Evolutionary conservation across 2,113 vertebrate genomes (phyloP).

Genomic region (Danio rerio): DNA sequence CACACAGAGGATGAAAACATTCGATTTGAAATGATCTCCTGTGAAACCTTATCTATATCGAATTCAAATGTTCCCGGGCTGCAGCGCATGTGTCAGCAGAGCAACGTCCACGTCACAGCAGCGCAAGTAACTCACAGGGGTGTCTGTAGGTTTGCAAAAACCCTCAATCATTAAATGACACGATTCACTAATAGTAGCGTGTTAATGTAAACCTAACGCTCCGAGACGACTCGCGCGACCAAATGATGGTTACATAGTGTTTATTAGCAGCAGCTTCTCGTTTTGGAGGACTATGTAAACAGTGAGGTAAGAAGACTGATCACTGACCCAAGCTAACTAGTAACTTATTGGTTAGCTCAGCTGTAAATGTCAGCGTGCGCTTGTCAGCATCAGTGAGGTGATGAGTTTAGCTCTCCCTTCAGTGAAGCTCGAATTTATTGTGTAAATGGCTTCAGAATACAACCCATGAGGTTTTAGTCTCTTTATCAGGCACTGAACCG

Average conservation of each 20-base stretch:
- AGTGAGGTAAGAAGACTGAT: constrained; percentile 44
- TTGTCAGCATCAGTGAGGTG: neutral
- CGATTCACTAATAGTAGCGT: neutral
- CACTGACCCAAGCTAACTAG: neutral
- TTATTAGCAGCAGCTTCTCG: neutral
- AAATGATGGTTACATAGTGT: constrained; percentile 48
- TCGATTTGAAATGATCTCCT: neutral
- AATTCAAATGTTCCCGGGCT: constrained; percentile 13
- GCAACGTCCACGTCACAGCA: constrained; percentile 16
- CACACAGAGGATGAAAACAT: neutral
- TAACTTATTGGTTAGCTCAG: neutral
- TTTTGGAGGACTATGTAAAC: constrained; percentile 10
- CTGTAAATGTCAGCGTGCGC: neutral
- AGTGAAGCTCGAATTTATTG: neutral
- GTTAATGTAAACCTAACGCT: neutral
- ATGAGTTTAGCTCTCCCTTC: neutral
- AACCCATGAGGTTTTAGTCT: neutral
- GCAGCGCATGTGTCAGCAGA: constrained; percentile 9
- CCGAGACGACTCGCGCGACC: neutral
- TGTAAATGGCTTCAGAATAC: neutral
- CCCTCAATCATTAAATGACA: neutral
- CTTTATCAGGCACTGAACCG: neutral
- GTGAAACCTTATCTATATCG: neutral
- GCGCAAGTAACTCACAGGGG: neutral
- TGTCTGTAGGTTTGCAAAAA: neutral